Evolutionary conservation across 2,113 vertebrate species (phyloP), one percentile per base, ranked within the genome.

Genomic region (Steatornis caripensis): DNA sequence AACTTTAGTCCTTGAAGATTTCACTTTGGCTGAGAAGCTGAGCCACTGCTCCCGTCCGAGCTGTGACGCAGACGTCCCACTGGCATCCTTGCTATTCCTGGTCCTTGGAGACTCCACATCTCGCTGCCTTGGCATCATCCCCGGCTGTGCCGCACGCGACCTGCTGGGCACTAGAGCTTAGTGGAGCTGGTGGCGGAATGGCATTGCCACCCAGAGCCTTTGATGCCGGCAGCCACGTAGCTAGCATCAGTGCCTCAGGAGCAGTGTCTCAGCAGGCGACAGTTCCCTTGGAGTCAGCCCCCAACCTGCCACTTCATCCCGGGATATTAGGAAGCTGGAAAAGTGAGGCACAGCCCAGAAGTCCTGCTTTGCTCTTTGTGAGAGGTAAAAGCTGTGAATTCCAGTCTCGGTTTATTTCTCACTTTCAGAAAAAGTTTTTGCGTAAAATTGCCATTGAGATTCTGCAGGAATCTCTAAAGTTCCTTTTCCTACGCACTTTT

Each of bases 41-140:
- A 34, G 30, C 17, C 24, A 9, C 13, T 8, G 36, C 26, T 51
- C 30, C 30, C 19, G 30, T n/a, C 30, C 8, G 54, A 49, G 41
- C 29, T 24, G 65, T 4, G 18, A 6, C 5, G 7, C 36, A 36
- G 43, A 45, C 29, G 20, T 34, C 78, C 15, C 21, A 4, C 37
- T 4, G 1, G 21, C 24, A 61, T 10, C 54, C 45, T 19, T 5
- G 18, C 8, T 48, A 46, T 22, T 22, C n/a, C 30, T 4, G 11
- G 39, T 18, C 11, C 24, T 34, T 48, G 13, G 39, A 3, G 3
- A 16, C 18, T 22, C 69, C 18, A 10, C 18, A 10, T 12, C 45
- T 18, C 2, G 0, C 13, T 11, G 48, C 39, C 24, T 5, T 1
- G 3, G 43, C 3, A 4, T 13, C 1, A 2, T 46, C 8, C 15